A percentile compares a stretch with the other conserved stretches of the same genome.
Evolutionary conservation across 1,140 invertebrate species (phyloP).

Genomic region (Cydia splendana): DNA sequence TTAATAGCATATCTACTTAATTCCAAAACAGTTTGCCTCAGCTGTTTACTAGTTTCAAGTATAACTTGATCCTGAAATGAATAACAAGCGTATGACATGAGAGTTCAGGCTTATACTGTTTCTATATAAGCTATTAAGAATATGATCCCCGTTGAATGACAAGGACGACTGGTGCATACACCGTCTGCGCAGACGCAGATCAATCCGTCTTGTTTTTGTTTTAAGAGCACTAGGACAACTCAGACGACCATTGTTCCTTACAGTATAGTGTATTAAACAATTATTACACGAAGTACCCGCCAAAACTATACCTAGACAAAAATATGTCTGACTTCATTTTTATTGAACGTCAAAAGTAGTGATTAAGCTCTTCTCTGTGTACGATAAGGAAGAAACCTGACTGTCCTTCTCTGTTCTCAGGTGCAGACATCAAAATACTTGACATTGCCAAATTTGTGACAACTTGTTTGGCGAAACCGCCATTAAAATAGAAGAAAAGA

Average conservation of each 20-base stretch:
- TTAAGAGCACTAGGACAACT: conserved; percentile 40
- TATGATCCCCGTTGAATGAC: neutral
- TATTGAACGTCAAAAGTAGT: no score
- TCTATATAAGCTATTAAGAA: neutral
- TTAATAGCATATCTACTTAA: neutral
- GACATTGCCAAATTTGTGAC: no score
- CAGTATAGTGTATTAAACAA: neutral
- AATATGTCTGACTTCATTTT: no score
- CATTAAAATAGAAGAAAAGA: no score
- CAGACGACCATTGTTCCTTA: conserved; percentile 44
- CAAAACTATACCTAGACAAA: no score
- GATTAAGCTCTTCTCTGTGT: no score
- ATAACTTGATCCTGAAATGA: neutral
- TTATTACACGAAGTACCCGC: neutral
- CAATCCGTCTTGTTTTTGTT: conserved; percentile 46
- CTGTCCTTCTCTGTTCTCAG: no score
- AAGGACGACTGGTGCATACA: conserved; percentile 10
- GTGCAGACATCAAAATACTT: no score
- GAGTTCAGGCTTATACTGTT: neutral
- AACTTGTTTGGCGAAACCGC: no score
- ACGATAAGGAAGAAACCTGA: no score
- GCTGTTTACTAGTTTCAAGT: no score
- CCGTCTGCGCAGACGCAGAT: conserved; percentile 14
- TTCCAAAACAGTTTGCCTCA: neutral
- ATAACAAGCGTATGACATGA: neutral